Evolutionary conservation across 2,797 vertebrate species (phyloP), one percentile per base, ranked within the genome.

Genomic region (Sebastiscus tertius): DNA sequence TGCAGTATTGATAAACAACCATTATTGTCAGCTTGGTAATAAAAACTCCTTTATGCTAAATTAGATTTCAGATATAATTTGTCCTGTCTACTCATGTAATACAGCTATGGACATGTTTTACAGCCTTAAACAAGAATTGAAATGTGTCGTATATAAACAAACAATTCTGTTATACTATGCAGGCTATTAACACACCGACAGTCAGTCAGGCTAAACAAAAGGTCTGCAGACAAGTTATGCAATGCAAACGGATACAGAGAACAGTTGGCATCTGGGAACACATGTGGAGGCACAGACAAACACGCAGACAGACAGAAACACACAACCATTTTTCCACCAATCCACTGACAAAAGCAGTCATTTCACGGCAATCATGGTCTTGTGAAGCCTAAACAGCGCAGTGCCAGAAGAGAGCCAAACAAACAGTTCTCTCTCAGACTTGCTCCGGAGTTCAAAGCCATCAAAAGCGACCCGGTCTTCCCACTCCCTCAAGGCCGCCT

Each of bases 281-380:
- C 81, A 60, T 31, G 1, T 10, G 58, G 27, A 60, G 27, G 20
- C 49, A 60, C 58, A 60, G 16, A 59, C 55, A 58, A 46, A 46
- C 42, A 27, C 61, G 61, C 85, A 84, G 61, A 71, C 74, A 83
- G 79, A 84, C 82, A 92, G 67, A 90, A 71, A 89, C 82, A 87
- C 69, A 61, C 64, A 80, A 80, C 74, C 46, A 81, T 80, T 88
- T 87, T 89, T 87, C 87, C 90, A 89, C 74, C 65, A 60, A 82
- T 83, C 67, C 78, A 74, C 87, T 80, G 79, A 89, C 89, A 91
- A 36, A 61, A 82, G 75, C 87, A 89, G 81, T 87, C 85, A 86
- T 92, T 92, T 93, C 86, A 91, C 33, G 75, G 89, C 71, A 89
- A 89, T 88, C 83, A 70, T 77, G 85, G 83, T 91, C 89, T 87